Evolutionary conservation across 2,113 vertebrate species (phyloP), one percentile per base, ranked within the genome.

Genomic region (Otocyon megalotis): DNA sequence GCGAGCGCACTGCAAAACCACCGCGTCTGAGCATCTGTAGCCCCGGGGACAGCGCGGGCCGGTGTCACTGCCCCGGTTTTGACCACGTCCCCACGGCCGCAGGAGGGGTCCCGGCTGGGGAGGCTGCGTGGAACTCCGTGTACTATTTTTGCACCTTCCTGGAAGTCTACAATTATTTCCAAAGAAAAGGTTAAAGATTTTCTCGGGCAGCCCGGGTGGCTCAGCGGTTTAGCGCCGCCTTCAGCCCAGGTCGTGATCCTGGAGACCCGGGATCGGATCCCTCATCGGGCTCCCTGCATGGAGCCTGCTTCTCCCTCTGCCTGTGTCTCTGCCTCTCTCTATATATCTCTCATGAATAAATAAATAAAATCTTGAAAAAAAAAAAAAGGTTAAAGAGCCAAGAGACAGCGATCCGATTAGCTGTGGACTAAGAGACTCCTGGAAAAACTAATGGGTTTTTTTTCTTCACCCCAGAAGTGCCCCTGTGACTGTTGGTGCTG

Each of bases 11-110:
- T 69, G 65, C 16, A 19, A n/a, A 69, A n/a, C 6, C 7, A 3
- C 32, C 7, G 7, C 7, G 7, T 37, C 58, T 13, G 28, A 50
- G 6, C 16, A 1, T 6, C 15, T 3, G 2, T 3, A 0, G 28
- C 13, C 28, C 6, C 20, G 12, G 48, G 4, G 13, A 35, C 26
- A 5, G n/a, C 2, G 4, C 4, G 1, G 63, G 12, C 26, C 53
- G 13, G 9, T 0, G 30, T 22, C 7, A 14, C 0, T 2, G 24
- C 67, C 60, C 26, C 17, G 62, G 28, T 48, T 35, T 9, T 17
- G 2, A 11, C 13, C 13, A 11, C 4, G 20, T 1, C 12, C 74
- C 48, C 8, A 4, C 0, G 1, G 48, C 32, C 72, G 20, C 2
- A 1, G 0, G 5, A 37, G 14, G 8, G 0, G n/a, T 37, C 63